Evolutionary conservation across 2,888 invertebrate genomes (phyloP), one percentile per base, ranked within the genome.

Genomic region (Trichopria drosophilae): DNA sequence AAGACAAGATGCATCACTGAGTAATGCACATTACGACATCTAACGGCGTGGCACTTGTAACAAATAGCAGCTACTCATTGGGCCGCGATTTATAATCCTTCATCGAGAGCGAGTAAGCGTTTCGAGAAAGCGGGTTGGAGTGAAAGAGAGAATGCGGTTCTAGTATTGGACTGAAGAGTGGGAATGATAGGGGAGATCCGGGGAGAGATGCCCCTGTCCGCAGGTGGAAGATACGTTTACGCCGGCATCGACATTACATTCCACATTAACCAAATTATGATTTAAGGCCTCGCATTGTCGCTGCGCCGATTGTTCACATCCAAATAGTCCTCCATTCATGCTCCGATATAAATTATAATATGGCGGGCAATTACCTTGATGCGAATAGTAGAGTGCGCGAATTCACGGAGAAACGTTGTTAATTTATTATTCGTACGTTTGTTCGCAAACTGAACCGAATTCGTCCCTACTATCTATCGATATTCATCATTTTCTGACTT

Each of bases 241-340:
- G 64, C 65, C 63, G 65, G 65, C 71, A 69, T 72, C 70, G 71
- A 72, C 72, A 67, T 72, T 71, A 69, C 73, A 72, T 73, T 72
- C 72, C 73, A 67, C 71, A 73, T 73, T 72, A 73, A 72, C 72
- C 71, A 73, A 73, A 73, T 73, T 71, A 72, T 74, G 73, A 73
- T 73, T 73, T 74, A 73, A 73, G 71, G 69, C 64, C 66, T 55
- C 56, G 69, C 65, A 71, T 71, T 71, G 71, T 70, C 67, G 67
- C 54, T 63, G 57, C 61, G 61, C 65, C 70, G 66, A 72, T 72
- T 72, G 71, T 71, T 72, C 69, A 62, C 63, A 65, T 68, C 64
- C 64, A 66, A 71, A 72, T 67, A 64, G 67, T 68, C 64, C 66
- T 69, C 67, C 68, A 60, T 69, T 65, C 65, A 62, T 49, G 60